These are phyloP conservation scores for Seriola aureovittata DNA, from an alignment of 2,113 vertebrate genomes.

Conservation along the genomic window DNA sequence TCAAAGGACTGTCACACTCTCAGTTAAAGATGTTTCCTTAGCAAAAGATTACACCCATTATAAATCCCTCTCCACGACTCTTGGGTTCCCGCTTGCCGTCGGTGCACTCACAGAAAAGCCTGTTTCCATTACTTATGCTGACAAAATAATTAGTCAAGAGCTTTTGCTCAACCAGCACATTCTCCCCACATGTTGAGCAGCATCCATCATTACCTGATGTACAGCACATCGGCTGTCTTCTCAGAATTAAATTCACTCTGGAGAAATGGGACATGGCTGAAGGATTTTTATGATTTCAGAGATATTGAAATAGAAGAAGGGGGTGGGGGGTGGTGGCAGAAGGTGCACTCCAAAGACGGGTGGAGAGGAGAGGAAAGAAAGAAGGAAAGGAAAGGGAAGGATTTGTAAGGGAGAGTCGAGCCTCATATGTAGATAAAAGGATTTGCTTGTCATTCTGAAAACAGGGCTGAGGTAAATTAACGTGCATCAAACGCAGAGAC, in stretches of 20 bases:
- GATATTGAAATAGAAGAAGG: constrained; percentile 79
- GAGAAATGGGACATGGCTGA: constrained; percentile 83
- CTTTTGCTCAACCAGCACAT: constrained; percentile 75
- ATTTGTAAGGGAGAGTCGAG: constrained; percentile 46
- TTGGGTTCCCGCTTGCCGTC: constrained; percentile 30
- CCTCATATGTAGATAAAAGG: constrained; percentile 74
- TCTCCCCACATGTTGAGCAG: constrained; percentile 63
- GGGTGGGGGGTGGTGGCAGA: constrained; percentile 25
- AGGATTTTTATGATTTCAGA: constrained; percentile 82
- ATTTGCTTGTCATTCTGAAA: constrained; percentile 72
- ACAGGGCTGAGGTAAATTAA: constrained; percentile 67
- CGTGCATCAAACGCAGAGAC: constrained; percentile 42
- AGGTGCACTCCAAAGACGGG: constrained; percentile 38
- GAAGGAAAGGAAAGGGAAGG: constrained; percentile 30
- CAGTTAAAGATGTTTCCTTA: constrained; percentile 57
- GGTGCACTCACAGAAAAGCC: constrained; percentile 22
- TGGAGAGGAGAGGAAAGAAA: constrained; percentile 11
- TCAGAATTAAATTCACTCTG: constrained; percentile 76
- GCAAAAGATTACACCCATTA: constrained; percentile 58
- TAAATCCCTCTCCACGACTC: constrained; percentile 54
- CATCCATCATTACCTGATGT: constrained; percentile 81
- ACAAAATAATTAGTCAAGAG: constrained; percentile 72
- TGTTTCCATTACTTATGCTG: constrained; percentile 65
- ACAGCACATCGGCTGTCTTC: constrained; percentile 59
- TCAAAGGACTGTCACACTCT: constrained; percentile 54